These are phyloP conservation scores for Serripes groenlandicus DNA, from an alignment of 2,888 invertebrate genomes.

Conservation along the genomic window DNA sequence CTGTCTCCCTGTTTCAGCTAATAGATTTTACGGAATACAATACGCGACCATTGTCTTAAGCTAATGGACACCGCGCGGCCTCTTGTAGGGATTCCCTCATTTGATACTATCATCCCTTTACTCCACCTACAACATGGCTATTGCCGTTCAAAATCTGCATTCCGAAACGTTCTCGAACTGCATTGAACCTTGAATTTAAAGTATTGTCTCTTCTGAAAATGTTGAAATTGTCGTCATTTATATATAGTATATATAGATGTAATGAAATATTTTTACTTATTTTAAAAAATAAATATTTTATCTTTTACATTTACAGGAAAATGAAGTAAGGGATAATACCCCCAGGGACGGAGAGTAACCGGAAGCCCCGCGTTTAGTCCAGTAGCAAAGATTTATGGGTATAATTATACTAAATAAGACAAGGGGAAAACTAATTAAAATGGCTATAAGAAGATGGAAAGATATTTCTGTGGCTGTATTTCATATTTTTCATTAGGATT, in stretches of 20 bases:
- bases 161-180: no score
- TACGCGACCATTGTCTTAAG: slow-evolving; percentile 15
- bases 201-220: no score
- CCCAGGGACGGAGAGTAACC: slow-evolving; percentile 13
- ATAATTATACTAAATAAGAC: slow-evolving; percentile 24
- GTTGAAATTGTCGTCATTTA: no score
- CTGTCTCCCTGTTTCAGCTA: background rate
- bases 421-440: slow-evolving; percentile 25
- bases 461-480: slow-evolving; percentile 1
- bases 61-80: slow-evolving; percentile 17
- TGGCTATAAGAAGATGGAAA: slow-evolving; percentile 17
- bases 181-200: no score
- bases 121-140: background rate
- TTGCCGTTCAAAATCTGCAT: no score
- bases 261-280: no score
- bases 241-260: no score
- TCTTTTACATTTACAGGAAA: no score
- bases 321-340: slow-evolving; percentile 22
- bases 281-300: no score
- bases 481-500: slow-evolving; percentile 2
- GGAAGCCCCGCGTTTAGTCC: slow-evolving; percentile 18
- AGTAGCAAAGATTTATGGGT: slow-evolving; percentile 17
- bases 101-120: slow-evolving; percentile 2
- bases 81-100: slow-evolving; percentile 22
- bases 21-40: slow-evolving; percentile 28